These are phyloP conservation scores for Cremastinae sp. DNA, from an alignment of 2,888 invertebrate species.

Conservation along the genomic window DNA sequence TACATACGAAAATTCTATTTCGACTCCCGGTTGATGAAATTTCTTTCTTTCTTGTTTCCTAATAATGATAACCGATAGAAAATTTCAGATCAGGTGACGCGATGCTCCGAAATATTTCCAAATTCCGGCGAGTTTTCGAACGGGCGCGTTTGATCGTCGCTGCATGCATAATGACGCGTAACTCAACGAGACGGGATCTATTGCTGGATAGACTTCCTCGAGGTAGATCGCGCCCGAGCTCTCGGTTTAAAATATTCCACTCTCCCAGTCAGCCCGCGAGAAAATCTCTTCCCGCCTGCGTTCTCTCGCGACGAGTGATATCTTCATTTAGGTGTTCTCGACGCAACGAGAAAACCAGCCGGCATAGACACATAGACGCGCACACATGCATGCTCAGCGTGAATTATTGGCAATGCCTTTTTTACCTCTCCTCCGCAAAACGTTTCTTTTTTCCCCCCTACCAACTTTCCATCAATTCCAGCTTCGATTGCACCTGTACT, in stretches of 20 bases:
- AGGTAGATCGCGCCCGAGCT: slow-evolving; percentile 61
- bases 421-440: slow-evolving; percentile 54
- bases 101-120: not conserved
- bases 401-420: slow-evolving; percentile 69
- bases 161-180: not conserved
- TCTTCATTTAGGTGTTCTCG: slow-evolving; percentile 70
- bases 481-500: too few relatives aligned
- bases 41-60: too few relatives aligned
- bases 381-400: slow-evolving; percentile 56
- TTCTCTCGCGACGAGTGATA: slow-evolving; percentile 69
- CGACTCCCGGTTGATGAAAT: too few relatives aligned
- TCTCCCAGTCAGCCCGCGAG: slow-evolving; percentile 54
- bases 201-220: slow-evolving; percentile 62
- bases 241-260: slow-evolving; percentile 69
- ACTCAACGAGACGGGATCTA: slow-evolving; percentile 24
- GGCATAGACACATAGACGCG: slow-evolving; percentile 26
- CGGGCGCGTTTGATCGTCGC: slow-evolving; percentile 1
- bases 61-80: too few relatives aligned
- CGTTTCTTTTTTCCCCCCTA: slow-evolving; percentile 1
- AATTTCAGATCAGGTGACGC: not conserved
- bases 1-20: too few relatives aligned
- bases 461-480: slow-evolving; percentile 24
- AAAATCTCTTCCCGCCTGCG: slow-evolving; percentile 35
- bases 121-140: not conserved
- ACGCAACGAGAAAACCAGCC: slow-evolving; percentile 22